A percentile compares a stretch with the other conserved stretches of the same genome.
Conservation (phyloP, 1,140 invertebrate species). For the Globodera rostochiensis region DNA sequence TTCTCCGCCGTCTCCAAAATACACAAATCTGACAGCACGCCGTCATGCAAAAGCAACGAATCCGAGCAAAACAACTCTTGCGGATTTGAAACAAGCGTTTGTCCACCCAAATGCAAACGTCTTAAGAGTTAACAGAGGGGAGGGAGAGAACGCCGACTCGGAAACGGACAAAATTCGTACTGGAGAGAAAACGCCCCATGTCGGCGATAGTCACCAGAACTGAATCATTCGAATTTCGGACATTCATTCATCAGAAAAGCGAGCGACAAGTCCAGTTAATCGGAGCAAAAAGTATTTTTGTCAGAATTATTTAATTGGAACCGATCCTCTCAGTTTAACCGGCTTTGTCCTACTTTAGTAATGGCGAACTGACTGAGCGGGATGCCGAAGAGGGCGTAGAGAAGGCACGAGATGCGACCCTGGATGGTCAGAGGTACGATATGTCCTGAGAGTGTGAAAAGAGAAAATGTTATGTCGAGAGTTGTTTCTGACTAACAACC, state of each 20-base stretch:
- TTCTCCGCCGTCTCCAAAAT: slow-evolving; percentile 18
- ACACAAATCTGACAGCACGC: slow-evolving; percentile 32
- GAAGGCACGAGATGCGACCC: slow-evolving; percentile 69
- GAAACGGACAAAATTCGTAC: slow-evolving; percentile 32
- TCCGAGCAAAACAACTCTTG: slow-evolving; percentile 38
- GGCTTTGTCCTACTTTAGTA: too few relatives aligned
- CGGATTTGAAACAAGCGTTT: slow-evolving; percentile 53
- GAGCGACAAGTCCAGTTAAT: slow-evolving; percentile 69
- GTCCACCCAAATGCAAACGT: slow-evolving; percentile 55
- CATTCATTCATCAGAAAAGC: slow-evolving; percentile 51
- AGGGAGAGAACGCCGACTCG: background rate
- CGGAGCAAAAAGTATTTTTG: slow-evolving; percentile 56
- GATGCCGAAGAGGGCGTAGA: slow-evolving; percentile 69
- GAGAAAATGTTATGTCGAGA: background rate
- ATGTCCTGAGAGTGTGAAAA: slow-evolving; percentile 67
- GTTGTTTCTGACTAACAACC: too few relatives aligned
- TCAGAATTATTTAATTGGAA: too few relatives aligned
- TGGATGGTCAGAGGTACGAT: slow-evolving; percentile 69
- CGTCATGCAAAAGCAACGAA: slow-evolving; percentile 33
- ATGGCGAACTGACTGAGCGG: slow-evolving; percentile 64
- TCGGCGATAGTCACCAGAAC: slow-evolving; percentile 70
- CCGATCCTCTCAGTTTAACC: too few relatives aligned
- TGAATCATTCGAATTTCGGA: background rate
- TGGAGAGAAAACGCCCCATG: slow-evolving; percentile 67
- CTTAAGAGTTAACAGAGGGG: background rate